Percentiles rank a stretch among this genome's conserved stretches.
These are phyloP conservation scores for Urocyon cinereoargenteus DNA, from an alignment of 2,797 vertebrate species.

Conservation along the genomic window DNA sequence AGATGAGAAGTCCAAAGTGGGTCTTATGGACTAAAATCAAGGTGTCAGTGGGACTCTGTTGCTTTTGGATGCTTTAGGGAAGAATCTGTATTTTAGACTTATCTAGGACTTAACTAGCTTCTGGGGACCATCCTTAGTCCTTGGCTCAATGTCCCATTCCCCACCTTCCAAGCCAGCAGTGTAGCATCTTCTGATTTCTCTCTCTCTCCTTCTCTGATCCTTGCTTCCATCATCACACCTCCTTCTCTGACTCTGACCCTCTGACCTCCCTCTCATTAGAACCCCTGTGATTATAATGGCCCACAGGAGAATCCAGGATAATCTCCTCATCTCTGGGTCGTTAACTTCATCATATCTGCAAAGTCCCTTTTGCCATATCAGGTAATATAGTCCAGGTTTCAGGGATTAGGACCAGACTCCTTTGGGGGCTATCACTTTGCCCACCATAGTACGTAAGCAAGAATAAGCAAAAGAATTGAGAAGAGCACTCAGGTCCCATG, in stretches of 20 bases:
- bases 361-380: not conserved
- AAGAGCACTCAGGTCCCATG: not conserved
- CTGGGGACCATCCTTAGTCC: not conserved
- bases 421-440: not conserved
- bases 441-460: too few species aligned
- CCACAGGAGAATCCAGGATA: too few species aligned
- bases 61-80: not conserved
- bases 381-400: not conserved
- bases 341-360: not conserved
- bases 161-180: not conserved
- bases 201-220: not conserved
- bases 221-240: not conserved
- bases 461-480: not conserved
- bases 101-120: not conserved
- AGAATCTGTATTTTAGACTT: not conserved
- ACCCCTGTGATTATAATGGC: too few species aligned
- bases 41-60: too few species aligned
- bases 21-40: not conserved
- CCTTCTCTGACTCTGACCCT: not conserved
- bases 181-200: rapidly evolving
- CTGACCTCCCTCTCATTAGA: not conserved
- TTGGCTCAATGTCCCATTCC: not conserved
- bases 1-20: not conserved
- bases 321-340: not conserved
- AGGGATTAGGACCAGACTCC: not conserved